Evolutionary conservation across 2,113 vertebrate genomes (phyloP), one percentile per base, ranked within the genome.

Genomic region (Psephotus haematonotus): DNA sequence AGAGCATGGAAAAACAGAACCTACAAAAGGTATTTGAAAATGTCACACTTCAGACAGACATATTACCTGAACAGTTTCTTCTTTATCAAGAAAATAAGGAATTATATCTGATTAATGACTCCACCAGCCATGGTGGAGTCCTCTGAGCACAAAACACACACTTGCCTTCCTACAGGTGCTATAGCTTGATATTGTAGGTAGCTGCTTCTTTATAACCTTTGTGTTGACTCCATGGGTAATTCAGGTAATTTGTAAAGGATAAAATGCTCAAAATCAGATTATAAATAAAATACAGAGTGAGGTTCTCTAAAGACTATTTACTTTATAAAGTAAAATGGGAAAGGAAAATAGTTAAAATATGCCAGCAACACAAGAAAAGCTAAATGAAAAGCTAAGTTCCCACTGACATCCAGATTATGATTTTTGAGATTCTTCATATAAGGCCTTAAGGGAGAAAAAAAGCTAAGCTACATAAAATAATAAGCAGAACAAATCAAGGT

Each of bases 191-290:
- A 65, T 49, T 78, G 15, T 23, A 92, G 24, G 41, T 24, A 70
- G 13, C 2, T 33, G 16, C 3, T 35, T 35, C 35, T 24, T 50
- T 59, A 20, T 16, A 69, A 55, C 4, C n/a, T 64, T 22, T 19
- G 13, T 37, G 39, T 16, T 76, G 65, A 72, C 18, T 65, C 14
- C 11, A 57, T 3, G 16, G 11, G 27, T 33, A 85, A 91, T 79
- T 57, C 67, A 70, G 9, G 25, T 3, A 78, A 5, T 5, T 49
- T 2, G 0, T 17, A 68, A 6, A 22, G 0, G 1, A 76, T 10
- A 65, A 90, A 94, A 88, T 17, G 17, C 27, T 55, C 63, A 67
- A 74, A 88, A 35, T 3, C 24, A 68, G 18, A 35, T 37, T 57
- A 35, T 17, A 81, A 72, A 19, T 44, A 81, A 70, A 88, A 88